A percentile compares a stretch with the other conserved stretches of the same genome.
These are phyloP conservation scores for Macrotus californicus DNA, from an alignment of 2,113 vertebrate species.

Conservation along the genomic window DNA sequence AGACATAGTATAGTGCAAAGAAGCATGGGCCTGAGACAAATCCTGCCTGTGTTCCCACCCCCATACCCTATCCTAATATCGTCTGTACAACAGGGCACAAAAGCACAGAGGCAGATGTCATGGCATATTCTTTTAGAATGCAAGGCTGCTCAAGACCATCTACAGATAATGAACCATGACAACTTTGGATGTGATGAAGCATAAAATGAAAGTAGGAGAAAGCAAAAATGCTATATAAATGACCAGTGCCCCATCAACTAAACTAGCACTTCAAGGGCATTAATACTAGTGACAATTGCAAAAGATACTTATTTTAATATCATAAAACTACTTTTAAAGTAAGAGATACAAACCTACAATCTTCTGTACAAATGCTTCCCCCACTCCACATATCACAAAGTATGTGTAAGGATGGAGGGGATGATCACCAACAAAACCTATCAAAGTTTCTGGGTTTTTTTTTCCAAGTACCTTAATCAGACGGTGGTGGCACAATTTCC, in stretches of 20 bases:
- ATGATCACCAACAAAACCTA: background rate
- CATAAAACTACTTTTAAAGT: background rate
- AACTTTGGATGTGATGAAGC: slow-evolving; percentile 68
- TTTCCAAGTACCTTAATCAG: slow-evolving; percentile 75
- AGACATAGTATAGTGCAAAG: background rate
- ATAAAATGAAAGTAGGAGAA: slow-evolving; percentile 46
- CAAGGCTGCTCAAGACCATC: slow-evolving; percentile 78
- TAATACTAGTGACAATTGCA: background rate
- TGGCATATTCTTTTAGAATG: slow-evolving; percentile 77
- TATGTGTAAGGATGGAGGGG: fast-evolving
- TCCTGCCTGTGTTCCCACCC: background rate
- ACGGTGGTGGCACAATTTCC: slow-evolving; percentile 30
- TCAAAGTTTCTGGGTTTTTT: background rate
- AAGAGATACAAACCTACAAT: background rate
- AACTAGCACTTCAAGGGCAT: background rate
- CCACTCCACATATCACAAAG: background rate
- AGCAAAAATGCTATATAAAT: slow-evolving; percentile 18
- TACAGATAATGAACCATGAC: slow-evolving; percentile 78
- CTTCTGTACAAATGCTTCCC: background rate
- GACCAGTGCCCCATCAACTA: background rate
- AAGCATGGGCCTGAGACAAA: background rate
- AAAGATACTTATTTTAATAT: slow-evolving; percentile 30
- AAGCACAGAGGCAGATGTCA: slow-evolving; percentile 74
- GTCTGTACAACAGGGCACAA: slow-evolving; percentile 61
- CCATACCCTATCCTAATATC: slow-evolving; percentile 38